These are phyloP conservation scores for Eucera pruinosa DNA, from an alignment of 2,888 invertebrate species.

Conservation along the genomic window DNA sequence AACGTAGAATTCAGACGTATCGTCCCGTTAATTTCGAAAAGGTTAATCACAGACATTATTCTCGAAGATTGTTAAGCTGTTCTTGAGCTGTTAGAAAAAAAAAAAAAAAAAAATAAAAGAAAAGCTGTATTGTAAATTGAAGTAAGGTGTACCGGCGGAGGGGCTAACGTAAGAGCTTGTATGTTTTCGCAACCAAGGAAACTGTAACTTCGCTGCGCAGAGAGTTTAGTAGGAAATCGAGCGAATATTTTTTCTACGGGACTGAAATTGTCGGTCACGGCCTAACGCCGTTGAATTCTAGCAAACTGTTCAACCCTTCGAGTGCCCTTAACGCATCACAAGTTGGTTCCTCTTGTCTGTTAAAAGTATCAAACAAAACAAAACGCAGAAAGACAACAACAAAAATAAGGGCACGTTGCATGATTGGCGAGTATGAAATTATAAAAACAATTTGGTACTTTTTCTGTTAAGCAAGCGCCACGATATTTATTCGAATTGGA, in stretches of 20 bases:
- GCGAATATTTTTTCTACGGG: conserved; percentile 55
- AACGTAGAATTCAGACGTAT: too few species aligned
- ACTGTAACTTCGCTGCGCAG: conserved; percentile 26
- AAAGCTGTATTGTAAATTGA: neutral
- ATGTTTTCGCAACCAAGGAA: conserved; percentile 17
- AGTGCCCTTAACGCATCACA: conserved; percentile 31
- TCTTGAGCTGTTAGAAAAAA: too few species aligned
- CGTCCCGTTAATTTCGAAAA: too few species aligned
- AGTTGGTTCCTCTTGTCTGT: conserved; percentile 10
- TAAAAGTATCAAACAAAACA: too few species aligned
- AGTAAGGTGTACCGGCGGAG: conserved; percentile 2
- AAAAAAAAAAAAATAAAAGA: too few species aligned
- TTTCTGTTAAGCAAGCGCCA: too few species aligned
- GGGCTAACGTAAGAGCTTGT: conserved; percentile 17
- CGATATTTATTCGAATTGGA: too few species aligned
- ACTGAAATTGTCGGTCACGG: conserved; percentile 27
- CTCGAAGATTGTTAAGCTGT: neutral
- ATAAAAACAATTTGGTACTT: neutral
- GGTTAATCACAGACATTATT: neutral
- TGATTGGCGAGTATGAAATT: too few species aligned
- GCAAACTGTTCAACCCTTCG: conserved; percentile 35
- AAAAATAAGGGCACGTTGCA: neutral
- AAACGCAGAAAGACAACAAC: neutral
- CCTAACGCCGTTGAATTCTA: conserved; percentile 14
- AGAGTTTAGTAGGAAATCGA: conserved; percentile 38